Conservation (phyloP, 2,888 invertebrate species). For the Apamea anceps region DNA sequence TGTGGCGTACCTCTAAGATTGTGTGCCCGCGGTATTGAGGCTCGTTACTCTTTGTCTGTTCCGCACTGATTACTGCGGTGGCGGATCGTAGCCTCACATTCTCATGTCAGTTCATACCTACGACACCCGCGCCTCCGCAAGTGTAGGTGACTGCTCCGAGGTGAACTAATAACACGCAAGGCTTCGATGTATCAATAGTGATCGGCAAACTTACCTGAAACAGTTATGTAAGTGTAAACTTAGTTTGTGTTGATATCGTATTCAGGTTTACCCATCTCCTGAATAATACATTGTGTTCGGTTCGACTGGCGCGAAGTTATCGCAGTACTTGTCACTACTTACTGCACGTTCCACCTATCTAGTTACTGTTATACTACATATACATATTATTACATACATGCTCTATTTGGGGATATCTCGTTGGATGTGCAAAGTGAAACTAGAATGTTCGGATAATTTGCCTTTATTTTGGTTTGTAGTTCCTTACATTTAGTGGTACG, state of each 20-base stretch:
- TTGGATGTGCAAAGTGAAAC: too few species aligned
- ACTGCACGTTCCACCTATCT: neutral
- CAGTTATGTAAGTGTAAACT: conserved; percentile 18
- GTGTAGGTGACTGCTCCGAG: neutral
- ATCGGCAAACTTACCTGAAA: conserved; percentile 20
- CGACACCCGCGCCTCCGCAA: neutral
- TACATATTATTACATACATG: neutral
- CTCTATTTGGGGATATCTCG: too few species aligned
- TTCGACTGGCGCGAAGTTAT: neutral
- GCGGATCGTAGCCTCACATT: neutral
- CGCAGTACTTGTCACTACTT: conserved; percentile 21
- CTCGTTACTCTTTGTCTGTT: conserved; percentile 27
- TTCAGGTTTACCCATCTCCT: conserved; percentile 35
- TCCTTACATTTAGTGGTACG: too few species aligned
- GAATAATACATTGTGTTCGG: conserved; percentile 45
- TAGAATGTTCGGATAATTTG: too few species aligned
- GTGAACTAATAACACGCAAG: neutral
- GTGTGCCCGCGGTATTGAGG: conserved; percentile 43
- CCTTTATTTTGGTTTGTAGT: too few species aligned
- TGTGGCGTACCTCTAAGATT: conserved; percentile 39
- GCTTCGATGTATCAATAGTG: conserved; percentile 8
- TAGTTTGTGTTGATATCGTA: conserved; percentile 22
- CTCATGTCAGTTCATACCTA: neutral
- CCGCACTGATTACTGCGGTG: conserved; percentile 40
- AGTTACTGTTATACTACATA: neutral